Conservation (phyloP, 2,888 invertebrate species). For the Nyleta sp. region DNA sequence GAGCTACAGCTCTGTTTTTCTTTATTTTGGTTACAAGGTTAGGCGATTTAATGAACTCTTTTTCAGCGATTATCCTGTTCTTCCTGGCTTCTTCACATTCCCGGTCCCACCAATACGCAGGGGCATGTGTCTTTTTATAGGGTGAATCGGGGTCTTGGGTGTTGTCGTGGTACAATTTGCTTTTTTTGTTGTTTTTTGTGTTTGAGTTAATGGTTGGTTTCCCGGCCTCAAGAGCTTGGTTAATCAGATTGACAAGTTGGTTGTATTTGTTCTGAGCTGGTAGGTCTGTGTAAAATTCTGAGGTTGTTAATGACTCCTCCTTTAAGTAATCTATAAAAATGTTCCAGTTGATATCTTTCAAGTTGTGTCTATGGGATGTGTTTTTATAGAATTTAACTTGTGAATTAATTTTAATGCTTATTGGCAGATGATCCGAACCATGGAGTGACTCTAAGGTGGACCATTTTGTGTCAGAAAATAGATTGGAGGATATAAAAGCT, state of each 20-base stretch:
- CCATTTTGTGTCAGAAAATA: too few relatives aligned
- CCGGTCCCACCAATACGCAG: neutral
- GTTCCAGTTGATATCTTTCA: slow-evolving; percentile 17
- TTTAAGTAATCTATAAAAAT: neutral
- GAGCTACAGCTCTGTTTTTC: too few relatives aligned
- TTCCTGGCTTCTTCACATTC: too few relatives aligned
- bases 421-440: too few relatives aligned
- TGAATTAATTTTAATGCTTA: neutral
- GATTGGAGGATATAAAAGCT: too few relatives aligned
- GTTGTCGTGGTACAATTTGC: too few relatives aligned
- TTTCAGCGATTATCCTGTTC: neutral
- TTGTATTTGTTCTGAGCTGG: neutral
- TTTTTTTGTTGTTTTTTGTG: too few relatives aligned
- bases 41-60: neutral
- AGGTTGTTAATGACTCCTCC: neutral
- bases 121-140: neutral
- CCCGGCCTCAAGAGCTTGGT: neutral
- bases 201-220: too few relatives aligned
- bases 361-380: slow-evolving; percentile 13
- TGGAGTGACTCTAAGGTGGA: too few relatives aligned
- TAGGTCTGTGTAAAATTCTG: neutral
- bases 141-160: neutral
- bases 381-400: neutral
- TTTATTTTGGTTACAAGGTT: neutral
- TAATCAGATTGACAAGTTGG: slow-evolving; percentile 8